A percentile compares a stretch with the other conserved stretches of the same genome.
phyloP scores from a whole-genome alignment of 2,888 invertebrate genomes.

The Parnassius orleans region DNA sequence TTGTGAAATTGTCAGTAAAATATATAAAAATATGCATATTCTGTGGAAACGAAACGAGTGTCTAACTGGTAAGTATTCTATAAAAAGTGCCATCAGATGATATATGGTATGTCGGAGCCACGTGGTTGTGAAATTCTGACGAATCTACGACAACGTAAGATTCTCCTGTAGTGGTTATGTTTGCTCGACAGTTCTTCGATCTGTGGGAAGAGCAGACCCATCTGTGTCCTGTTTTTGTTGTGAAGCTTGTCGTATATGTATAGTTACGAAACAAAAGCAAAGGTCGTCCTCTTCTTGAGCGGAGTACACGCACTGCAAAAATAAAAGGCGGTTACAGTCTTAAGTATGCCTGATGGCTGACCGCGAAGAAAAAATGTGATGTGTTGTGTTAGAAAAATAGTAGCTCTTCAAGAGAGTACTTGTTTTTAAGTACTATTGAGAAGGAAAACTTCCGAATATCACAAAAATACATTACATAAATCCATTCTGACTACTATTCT shows the following conservation, averaged over 20 bases:
- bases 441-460: no score
- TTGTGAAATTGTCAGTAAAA: no score
- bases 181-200: slow-evolving; percentile 32
- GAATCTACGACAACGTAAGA: slow-evolving; percentile 15
- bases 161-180: slow-evolving; percentile 25
- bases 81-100: slow-evolving; percentile 19
- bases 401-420: no score
- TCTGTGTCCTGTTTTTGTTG: slow-evolving; percentile 21
- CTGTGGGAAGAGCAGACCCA: slow-evolving; percentile 35
- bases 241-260: slow-evolving; percentile 28
- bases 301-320: slow-evolving; percentile 26
- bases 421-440: no score
- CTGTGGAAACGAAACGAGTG: no score
- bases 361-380: no score
- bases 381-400: no score
- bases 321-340: background rate
- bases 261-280: slow-evolving; percentile 29
- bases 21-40: no score
- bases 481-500: no score
- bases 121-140: slow-evolving; percentile 23
- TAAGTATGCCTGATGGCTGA: no score
- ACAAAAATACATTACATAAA: no score
- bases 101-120: slow-evolving; percentile 13
- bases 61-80: slow-evolving; percentile 5
- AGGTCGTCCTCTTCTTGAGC: slow-evolving; percentile 32